Evolutionary conservation across 2,113 vertebrate species (phyloP).

Genomic region (Gallinago media): DNA sequence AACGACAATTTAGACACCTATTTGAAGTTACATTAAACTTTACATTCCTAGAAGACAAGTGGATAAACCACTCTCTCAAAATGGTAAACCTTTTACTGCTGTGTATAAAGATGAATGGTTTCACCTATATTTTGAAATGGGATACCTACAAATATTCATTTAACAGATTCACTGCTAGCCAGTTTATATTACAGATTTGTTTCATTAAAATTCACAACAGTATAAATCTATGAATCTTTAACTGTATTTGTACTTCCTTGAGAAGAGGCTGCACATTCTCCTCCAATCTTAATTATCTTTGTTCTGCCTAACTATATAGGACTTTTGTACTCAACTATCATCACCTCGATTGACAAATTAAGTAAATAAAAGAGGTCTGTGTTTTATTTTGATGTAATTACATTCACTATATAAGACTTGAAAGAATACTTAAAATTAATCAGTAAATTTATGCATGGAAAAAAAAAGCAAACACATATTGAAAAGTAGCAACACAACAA

Average conservation of each 20-base stretch:
- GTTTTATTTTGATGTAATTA: slow-evolving; percentile 69
- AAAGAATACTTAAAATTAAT: slow-evolving; percentile 68
- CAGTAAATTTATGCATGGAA: slow-evolving; percentile 45
- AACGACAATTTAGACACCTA: slow-evolving; percentile 56
- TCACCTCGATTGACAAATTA: slow-evolving; percentile 57
- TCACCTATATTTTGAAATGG: slow-evolving; percentile 56
- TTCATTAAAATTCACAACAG: slow-evolving; percentile 71
- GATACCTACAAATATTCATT: slow-evolving; percentile 41
- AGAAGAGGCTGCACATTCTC: slow-evolving; percentile 23
- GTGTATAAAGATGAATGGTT: slow-evolving; percentile 48
- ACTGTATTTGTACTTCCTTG: slow-evolving; percentile 50
- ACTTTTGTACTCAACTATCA: slow-evolving; percentile 42
- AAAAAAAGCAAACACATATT: slow-evolving; percentile 41
- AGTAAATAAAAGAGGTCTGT: slow-evolving; percentile 59
- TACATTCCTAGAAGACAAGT: background rate
- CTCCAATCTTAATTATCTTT: slow-evolving; percentile 63
- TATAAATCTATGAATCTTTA: slow-evolving; percentile 66
- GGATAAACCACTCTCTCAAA: background rate
- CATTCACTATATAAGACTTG: slow-evolving; percentile 28
- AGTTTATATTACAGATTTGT: slow-evolving; percentile 15
- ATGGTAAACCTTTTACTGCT: slow-evolving; percentile 44
- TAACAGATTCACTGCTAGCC: background rate
- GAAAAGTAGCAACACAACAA: slow-evolving; percentile 1
- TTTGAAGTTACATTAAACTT: slow-evolving; percentile 52
- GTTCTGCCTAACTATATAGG: slow-evolving; percentile 58